Percentiles rank a stretch among this genome's conserved stretches.
These are phyloP conservation scores for Chionodraco myersi DNA, from an alignment of 2,113 vertebrate species.

Conservation along the genomic window DNA sequence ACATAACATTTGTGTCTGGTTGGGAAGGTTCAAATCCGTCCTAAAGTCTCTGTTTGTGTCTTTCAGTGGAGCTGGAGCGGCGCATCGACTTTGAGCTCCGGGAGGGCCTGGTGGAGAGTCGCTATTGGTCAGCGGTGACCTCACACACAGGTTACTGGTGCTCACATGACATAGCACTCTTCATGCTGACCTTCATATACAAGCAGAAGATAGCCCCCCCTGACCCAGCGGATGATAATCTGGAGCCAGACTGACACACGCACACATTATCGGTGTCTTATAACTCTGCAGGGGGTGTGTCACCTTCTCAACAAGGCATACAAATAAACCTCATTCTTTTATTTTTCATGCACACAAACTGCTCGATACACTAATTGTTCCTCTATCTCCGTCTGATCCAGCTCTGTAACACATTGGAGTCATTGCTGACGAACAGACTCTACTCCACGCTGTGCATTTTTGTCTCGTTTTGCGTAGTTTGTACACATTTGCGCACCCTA, in stretches of 20 bases:
- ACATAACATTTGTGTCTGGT: neutral
- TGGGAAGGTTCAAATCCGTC: neutral
- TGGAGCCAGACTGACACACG: slow-evolving; percentile 74
- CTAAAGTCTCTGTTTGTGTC: slow-evolving; percentile 20
- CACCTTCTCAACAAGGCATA: slow-evolving; percentile 14
- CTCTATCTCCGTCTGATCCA: slow-evolving; percentile 23
- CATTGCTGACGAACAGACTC: slow-evolving; percentile 27
- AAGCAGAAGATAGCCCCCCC: slow-evolving; percentile 82
- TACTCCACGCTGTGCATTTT: slow-evolving; percentile 45
- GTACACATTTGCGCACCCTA: slow-evolving; percentile 50
- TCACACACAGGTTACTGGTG: slow-evolving; percentile 99
- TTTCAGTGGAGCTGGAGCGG: slow-evolving; percentile 93
- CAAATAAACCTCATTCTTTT: slow-evolving; percentile 38
- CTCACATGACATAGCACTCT: slow-evolving; percentile 95
- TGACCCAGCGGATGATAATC: slow-evolving; percentile 57
- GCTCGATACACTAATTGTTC: slow-evolving; percentile 23
- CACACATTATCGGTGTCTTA: slow-evolving; percentile 28
- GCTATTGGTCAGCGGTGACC: slow-evolving; percentile 98
- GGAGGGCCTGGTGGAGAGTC: slow-evolving; percentile 96
- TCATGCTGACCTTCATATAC: slow-evolving; percentile 96
- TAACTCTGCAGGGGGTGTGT: neutral
- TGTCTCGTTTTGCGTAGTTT: slow-evolving; percentile 43
- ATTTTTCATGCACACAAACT: slow-evolving; percentile 39
- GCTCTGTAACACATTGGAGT: slow-evolving; percentile 35
- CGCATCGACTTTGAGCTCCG: slow-evolving; percentile 97